Evolutionary conservation across 2,888 invertebrate genomes (phyloP), one percentile per base, ranked within the genome.

Genomic region (Nemurella pictetii): DNA sequence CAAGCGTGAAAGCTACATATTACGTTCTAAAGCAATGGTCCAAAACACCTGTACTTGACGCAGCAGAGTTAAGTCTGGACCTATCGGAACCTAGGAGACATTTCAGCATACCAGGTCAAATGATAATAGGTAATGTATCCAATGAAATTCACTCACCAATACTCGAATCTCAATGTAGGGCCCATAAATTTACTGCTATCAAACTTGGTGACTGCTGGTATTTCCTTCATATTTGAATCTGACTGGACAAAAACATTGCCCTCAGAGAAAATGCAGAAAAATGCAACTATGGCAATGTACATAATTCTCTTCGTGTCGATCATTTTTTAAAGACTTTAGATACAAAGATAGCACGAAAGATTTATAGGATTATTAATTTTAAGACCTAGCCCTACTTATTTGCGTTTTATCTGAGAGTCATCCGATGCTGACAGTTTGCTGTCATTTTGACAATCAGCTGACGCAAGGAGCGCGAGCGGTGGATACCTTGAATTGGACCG

Each of bases 101-200:
- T n/a, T n/a, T n/a, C n/a, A n/a, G n/a, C n/a, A n/a, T n/a, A n/a
- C n/a, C n/a, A n/a, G n/a, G n/a, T n/a, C n/a, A n/a, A n/a, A n/a
- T n/a, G n/a, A n/a, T n/a, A n/a, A n/a, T n/a, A n/a, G n/a, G n/a
- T n/a, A n/a, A n/a, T n/a, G n/a, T n/a, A n/a, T n/a, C n/a, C n/a
- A n/a, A n/a, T n/a, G n/a, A n/a, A n/a, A n/a, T 15, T 55, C 36
- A 88, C 93, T 91, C 92, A 97, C 97, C 97, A 97, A 90, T 97
- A 97, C 88, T 95, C 92, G 90, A 97, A 95, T 91, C 95, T 96
- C 91, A 97, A 93, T 84, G 95, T 95, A 86, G 95, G 95, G 32
- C 94, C 94, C 85, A 94, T 93, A 87, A 94, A 94, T 90, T 93
- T 92, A 89, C 93, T 95, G 90, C 92, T 93, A 87, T 93, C 95